Percentiles rank a stretch among this genome's conserved stretches.
Evolutionary conservation across 92 coral and sea anemone species (phyloP).

Genomic region (Paramuricea clavata): DNA sequence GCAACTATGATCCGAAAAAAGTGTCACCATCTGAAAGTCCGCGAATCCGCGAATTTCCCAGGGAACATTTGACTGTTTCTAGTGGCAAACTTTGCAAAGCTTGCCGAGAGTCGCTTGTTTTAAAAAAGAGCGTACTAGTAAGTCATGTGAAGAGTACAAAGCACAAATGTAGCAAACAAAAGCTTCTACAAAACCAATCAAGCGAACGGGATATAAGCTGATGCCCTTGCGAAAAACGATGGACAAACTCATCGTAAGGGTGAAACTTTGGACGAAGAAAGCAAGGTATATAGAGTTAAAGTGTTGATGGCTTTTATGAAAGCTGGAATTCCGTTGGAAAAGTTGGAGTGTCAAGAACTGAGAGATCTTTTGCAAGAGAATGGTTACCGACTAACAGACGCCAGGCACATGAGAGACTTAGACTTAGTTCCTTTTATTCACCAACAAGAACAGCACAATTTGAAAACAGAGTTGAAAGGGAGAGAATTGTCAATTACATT

Average conservation of each 20-base stretch:
- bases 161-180: constrained; percentile 57
- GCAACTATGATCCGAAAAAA: constrained; percentile 37
- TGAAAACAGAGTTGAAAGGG: constrained; percentile 67
- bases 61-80: constrained; percentile 26
- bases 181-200: constrained; percentile 17
- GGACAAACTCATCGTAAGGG: constrained; percentile 62
- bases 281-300: constrained; percentile 59
- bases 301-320: constrained; percentile 60
- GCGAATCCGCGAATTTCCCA: constrained; percentile 42
- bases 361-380: constrained; percentile 61
- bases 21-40: constrained; percentile 29
- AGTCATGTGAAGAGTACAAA: constrained; percentile 56
- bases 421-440: constrained; percentile 65
- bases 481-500: constrained; percentile 62
- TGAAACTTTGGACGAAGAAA: constrained; percentile 45
- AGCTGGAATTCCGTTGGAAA: constrained; percentile 58
- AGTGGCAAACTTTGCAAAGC: constrained; percentile 38
- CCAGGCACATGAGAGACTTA: constrained; percentile 53
- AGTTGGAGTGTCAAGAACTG: constrained; percentile 26
- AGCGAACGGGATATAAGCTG: constrained; percentile 49
- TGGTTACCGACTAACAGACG: constrained; percentile 65
- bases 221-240: constrained; percentile 55
- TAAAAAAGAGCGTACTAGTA: constrained; percentile 42
- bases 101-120: constrained; percentile 52
- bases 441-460: constrained; percentile 62